phyloP scores from a whole-genome alignment of 1,140 invertebrate species.

The Laupala kohalensis region DNA sequence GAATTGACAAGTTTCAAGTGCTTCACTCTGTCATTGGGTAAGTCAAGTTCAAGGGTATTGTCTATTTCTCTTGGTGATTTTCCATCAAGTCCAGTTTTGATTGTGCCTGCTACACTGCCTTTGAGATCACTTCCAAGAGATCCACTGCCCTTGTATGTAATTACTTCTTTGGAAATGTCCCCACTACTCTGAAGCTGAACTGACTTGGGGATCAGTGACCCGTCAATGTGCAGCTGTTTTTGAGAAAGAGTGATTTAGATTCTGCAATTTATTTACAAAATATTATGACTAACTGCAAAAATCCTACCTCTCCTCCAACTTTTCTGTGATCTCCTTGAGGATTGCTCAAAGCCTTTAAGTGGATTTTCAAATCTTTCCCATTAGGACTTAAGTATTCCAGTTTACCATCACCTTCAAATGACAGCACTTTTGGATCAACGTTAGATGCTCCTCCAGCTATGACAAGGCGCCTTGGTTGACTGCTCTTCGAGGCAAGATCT shows the following conservation, averaged over 20 bases:
- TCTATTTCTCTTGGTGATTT: not conserved
- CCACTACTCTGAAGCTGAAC: not conserved
- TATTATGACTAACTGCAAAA: too few species aligned
- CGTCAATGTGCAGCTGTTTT: not conserved
- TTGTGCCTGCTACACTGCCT: not conserved
- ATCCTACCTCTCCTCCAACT: not conserved
- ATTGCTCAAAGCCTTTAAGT: not conserved
- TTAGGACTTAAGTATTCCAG: conserved; percentile 10
- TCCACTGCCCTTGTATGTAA: not conserved
- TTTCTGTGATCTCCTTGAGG: conserved; percentile 1
- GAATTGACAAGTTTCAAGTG: not conserved
- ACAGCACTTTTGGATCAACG: conserved; percentile 10
- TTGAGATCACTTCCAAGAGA: not conserved
- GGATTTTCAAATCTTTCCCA: conserved; percentile 12
- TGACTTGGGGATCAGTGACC: not conserved
- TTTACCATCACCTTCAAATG: conserved; percentile 17
- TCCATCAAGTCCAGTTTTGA: not conserved
- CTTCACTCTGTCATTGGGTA: not conserved
- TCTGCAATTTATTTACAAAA: not conserved
- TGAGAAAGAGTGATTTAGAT: not conserved
- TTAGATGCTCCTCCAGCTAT: conserved; percentile 16
- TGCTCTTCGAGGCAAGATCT: not conserved
- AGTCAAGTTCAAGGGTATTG: not conserved
- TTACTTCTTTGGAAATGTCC: not conserved
- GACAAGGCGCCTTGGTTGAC: conserved; percentile 11